These are phyloP conservation scores for Pelusios castaneus DNA, from an alignment of 2,113 vertebrate genomes.

Conservation along the genomic window DNA sequence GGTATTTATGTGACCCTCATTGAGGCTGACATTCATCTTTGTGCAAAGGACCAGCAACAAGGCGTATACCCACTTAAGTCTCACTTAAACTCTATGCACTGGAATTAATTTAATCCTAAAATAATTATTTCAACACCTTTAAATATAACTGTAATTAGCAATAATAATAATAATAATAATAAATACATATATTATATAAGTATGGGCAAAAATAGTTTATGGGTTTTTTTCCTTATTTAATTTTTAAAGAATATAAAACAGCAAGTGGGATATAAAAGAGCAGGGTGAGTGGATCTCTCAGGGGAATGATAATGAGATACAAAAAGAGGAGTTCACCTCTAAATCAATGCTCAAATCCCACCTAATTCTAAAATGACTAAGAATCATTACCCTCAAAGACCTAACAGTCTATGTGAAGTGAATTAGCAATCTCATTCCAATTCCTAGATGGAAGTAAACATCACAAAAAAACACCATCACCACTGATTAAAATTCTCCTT, in stretches of 20 bases:
- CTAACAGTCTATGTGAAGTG: not conserved
- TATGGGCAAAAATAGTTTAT: not conserved
- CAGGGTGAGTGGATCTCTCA: not conserved
- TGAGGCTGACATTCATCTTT: not conserved
- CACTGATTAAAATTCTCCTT: not conserved
- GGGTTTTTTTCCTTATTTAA: not conserved
- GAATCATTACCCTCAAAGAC: not conserved
- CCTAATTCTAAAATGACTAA: not conserved
- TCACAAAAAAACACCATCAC: not conserved
- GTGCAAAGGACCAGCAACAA: not conserved
- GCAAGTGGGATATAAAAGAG: not conserved
- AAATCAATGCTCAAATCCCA: not conserved
- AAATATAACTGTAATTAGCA: not conserved
- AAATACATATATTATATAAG: not conserved
- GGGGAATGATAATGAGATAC: not conserved
- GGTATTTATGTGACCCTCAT: not conserved
- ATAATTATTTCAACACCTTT: not conserved
- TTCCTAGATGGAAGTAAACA: not conserved
- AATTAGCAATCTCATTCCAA: not conserved
- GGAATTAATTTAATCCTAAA: not conserved
- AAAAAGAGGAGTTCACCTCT: not conserved
- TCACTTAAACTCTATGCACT: not conserved
- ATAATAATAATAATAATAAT: not conserved
- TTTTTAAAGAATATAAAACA: not conserved
- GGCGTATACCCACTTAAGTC: not conserved